Percentiles rank a stretch among this genome's conserved stretches.
These are phyloP conservation scores for Xyliphius kryptos DNA, from an alignment of 2,113 vertebrate species.

Conservation along the genomic window DNA sequence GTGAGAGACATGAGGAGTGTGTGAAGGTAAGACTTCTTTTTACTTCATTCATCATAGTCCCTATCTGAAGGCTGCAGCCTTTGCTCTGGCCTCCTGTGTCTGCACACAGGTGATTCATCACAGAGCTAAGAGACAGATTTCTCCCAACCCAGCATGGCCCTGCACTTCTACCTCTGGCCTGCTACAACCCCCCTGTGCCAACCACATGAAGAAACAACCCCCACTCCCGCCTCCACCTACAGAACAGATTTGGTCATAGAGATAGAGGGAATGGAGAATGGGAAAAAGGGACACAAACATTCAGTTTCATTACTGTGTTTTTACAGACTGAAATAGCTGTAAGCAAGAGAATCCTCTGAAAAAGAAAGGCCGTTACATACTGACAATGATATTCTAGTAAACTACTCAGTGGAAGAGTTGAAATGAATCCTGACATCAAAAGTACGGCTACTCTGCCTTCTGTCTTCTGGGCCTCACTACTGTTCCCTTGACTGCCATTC, in stretches of 20 bases:
- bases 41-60: constrained; percentile 40
- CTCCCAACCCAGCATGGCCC: constrained; percentile 1
- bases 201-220: too few species aligned
- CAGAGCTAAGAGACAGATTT: constrained; percentile 22
- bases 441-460: constrained; percentile 11
- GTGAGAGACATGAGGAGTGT: constrained; percentile 21
- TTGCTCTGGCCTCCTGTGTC: constrained; percentile 20
- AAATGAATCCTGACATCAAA: constrained; percentile 11
- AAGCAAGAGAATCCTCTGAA: not conserved
- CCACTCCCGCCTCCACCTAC: constrained; percentile 1
- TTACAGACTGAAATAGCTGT: not conserved
- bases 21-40: constrained; percentile 25
- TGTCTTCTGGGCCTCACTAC: constrained; percentile 12
- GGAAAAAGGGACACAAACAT: not conserved
- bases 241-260: constrained; percentile 1
- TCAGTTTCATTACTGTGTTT: not conserved
- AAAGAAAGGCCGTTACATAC: not conserved
- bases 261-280: constrained; percentile 1
- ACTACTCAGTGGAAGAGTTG: constrained; percentile 16
- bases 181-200: constrained; percentile 1
- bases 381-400: constrained; percentile 7
- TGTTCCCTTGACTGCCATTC: constrained; percentile 11
- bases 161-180: constrained; percentile 27
- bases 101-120: constrained; percentile 42
- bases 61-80: constrained; percentile 33